Percentiles rank a stretch among this genome's conserved stretches.
These are phyloP conservation scores for Pasiphila rectangulata DNA, from an alignment of 2,888 invertebrate species.

Conservation along the genomic window DNA sequence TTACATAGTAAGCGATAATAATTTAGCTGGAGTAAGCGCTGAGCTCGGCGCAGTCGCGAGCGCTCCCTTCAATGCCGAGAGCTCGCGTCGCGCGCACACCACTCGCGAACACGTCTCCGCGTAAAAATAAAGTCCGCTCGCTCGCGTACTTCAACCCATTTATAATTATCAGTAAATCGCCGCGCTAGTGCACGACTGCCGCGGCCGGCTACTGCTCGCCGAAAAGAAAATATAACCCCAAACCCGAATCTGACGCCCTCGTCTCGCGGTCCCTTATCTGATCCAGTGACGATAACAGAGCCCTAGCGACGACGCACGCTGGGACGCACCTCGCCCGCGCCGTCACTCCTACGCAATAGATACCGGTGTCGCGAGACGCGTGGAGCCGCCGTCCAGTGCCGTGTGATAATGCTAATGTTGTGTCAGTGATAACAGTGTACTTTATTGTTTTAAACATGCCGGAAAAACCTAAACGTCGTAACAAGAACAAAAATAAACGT, in stretches of 20 bases:
- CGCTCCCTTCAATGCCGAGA: conserved; percentile 63
- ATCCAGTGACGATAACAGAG: conserved; percentile 50
- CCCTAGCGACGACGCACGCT: conserved; percentile 46
- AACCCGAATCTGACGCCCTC: conserved; percentile 48
- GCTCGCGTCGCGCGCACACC: conserved; percentile 63
- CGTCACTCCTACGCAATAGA: conserved; percentile 63
- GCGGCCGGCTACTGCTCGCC: conserved; percentile 66
- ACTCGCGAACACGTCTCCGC: conserved; percentile 74
- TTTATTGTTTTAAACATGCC: conserved; percentile 59
- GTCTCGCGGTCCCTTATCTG: conserved; percentile 56
- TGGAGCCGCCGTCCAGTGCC: conserved; percentile 50
- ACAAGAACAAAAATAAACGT: conserved; percentile 73
- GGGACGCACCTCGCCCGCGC: conserved; percentile 43
- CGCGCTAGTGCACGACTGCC: conserved; percentile 74
- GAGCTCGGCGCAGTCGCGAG: conserved; percentile 48
- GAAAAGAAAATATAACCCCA: conserved; percentile 63
- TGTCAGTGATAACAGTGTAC: conserved; percentile 67
- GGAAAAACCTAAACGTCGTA: conserved; percentile 67
- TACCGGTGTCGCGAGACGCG: conserved; percentile 56
- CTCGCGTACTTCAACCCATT: conserved; percentile 77
- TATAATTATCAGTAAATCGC: conserved; percentile 81
- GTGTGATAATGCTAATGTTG: conserved; percentile 58
- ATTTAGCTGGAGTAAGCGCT: conserved; percentile 57
- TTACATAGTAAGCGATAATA: conserved; percentile 66
- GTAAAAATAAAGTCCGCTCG: conserved; percentile 79